Base-by-base conservation (phyloP, 2,113 vertebrate species). In the Tamias sibiricus region DNA sequence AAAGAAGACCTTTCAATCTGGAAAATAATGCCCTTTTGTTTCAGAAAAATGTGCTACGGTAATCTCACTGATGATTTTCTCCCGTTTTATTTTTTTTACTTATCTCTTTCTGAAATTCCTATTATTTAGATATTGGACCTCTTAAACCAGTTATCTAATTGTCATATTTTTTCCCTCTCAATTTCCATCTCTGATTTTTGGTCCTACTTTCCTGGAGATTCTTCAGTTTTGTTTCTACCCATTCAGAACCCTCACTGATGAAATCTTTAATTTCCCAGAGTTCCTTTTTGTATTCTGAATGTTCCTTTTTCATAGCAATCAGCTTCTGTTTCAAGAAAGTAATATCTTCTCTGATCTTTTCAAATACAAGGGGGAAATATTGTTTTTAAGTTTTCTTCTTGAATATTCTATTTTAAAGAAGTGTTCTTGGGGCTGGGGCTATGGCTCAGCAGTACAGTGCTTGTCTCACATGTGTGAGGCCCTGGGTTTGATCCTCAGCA, bases 341-440 rank as follows among this genome's bases (percentile, higher is more conserved):
- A 49, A 8, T 77, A 68, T 84, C 71, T 92, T 87, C 80, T 77
- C 35, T 52, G 66, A 35, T 44, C 72, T 87, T 74, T 95, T 57
- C 35, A 85, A 94, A 91, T 77, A 86, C 24, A 19, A n/a, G 68
- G 54, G 66, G 85, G 54, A 47, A 64, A 81, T 87, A 14, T 37
- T 49, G 74, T 91, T 74, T 82, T 92, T 32, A 75, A 72, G 26
- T 35, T 88, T 92, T 93, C 81, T 96, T 71, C 68, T 82, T 94
- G 64, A 16, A 59, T n/a, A 40, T 71, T 91, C 90, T 94, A 54
- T n/a, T 75, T 74, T 81, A 72, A 52, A 28, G 2, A 62, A 62
- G 59, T 5, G 9, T 62, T 62, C n/a, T n/a, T n/a, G n/a, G n/a
- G n/a, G n/a, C n/a, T n/a, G n/a, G n/a, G n/a, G n/a, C n/a, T n/a